These are phyloP conservation scores for Keiferia lycopersicella DNA, from an alignment of 2,888 invertebrate genomes.

Conservation along the genomic window DNA sequence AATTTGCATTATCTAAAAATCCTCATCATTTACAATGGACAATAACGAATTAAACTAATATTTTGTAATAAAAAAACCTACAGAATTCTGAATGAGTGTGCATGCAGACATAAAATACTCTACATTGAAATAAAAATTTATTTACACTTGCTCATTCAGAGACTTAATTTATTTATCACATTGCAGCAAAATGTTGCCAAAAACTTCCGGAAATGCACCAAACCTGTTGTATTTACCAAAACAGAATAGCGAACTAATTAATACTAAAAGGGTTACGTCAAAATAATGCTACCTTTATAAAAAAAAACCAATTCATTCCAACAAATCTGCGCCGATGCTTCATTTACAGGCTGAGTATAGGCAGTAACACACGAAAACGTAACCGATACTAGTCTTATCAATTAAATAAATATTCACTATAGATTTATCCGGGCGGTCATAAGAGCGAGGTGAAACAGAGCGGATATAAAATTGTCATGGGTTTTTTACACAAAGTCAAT, in stretches of 20 bases:
- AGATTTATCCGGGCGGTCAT: slow-evolving; percentile 48
- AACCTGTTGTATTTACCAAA: slow-evolving; percentile 41
- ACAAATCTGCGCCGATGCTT: slow-evolving; percentile 24
- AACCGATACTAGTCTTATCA: slow-evolving; percentile 41
- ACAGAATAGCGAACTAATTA: slow-evolving; percentile 37
- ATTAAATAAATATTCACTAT: slow-evolving; percentile 63
- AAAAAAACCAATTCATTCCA: slow-evolving; percentile 27
- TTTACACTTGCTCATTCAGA: slow-evolving; percentile 40
- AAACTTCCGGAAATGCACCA: slow-evolving; percentile 41
- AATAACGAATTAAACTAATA: slow-evolving; percentile 7
- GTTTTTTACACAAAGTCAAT: no score
- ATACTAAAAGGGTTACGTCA: slow-evolving; percentile 44
- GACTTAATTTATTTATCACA: slow-evolving; percentile 44
- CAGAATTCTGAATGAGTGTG: slow-evolving; percentile 34
- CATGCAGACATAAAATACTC: slow-evolving; percentile 32
- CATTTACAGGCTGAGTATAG: slow-evolving; percentile 1
- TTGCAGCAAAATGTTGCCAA: slow-evolving; percentile 35
- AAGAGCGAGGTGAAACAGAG: slow-evolving; percentile 36
- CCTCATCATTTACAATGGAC: slow-evolving; percentile 9
- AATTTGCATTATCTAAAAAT: slow-evolving; percentile 1
- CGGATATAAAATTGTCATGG: slow-evolving; percentile 25
- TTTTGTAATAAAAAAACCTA: slow-evolving; percentile 11
- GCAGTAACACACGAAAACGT: slow-evolving; percentile 32
- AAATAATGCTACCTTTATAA: slow-evolving; percentile 35
- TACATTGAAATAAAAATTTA: slow-evolving; percentile 34